phyloP scores from a whole-genome alignment of 2,888 invertebrate species.

The Cosmorhoe ocellata region DNA sequence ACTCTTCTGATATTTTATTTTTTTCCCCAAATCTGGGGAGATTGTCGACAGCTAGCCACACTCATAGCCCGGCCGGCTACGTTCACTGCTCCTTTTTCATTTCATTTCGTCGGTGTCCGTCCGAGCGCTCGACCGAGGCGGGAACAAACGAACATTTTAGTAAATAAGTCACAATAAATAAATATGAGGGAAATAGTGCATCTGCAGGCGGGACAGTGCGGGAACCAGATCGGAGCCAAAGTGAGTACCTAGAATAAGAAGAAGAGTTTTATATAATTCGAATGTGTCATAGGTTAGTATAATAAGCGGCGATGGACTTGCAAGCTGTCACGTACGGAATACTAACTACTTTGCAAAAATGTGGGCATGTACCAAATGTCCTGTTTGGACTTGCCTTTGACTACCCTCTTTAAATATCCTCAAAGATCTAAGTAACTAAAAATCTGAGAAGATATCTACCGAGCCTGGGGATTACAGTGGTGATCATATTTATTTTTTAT shows the following conservation, averaged over 20 bases:
- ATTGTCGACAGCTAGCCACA: constrained; percentile 43
- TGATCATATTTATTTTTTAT: too few relatives aligned
- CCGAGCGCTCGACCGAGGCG: constrained; percentile 50
- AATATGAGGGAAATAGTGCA: constrained; percentile 93
- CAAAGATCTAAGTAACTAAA: too few relatives aligned
- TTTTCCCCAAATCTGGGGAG: constrained; percentile 41
- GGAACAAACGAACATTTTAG: constrained; percentile 42
- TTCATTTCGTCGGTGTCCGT: constrained; percentile 59
- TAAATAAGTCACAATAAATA: constrained; percentile 40
- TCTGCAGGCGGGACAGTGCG: constrained; percentile 92
- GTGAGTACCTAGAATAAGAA: constrained; percentile 69
- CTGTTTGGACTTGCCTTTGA: too few relatives aligned
- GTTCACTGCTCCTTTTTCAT: constrained; percentile 50
- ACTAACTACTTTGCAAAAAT: too few relatives aligned
- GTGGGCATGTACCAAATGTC: too few relatives aligned
- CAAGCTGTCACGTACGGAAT: too few relatives aligned
- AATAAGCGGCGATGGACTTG: background rate
- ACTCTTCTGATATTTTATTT: too few relatives aligned
- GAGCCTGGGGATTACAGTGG: too few relatives aligned
- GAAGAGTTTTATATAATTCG: too few relatives aligned
- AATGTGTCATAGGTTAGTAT: background rate
- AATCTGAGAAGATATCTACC: too few relatives aligned
- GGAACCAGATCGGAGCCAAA: constrained; percentile 90
- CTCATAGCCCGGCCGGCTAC: constrained; percentile 59
- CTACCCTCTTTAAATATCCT: too few relatives aligned